Percentiles rank a stretch among this genome's conserved stretches.
Evolutionary conservation across 1,140 invertebrate species (phyloP).

Genomic region (Zaprionus inermis): DNA sequence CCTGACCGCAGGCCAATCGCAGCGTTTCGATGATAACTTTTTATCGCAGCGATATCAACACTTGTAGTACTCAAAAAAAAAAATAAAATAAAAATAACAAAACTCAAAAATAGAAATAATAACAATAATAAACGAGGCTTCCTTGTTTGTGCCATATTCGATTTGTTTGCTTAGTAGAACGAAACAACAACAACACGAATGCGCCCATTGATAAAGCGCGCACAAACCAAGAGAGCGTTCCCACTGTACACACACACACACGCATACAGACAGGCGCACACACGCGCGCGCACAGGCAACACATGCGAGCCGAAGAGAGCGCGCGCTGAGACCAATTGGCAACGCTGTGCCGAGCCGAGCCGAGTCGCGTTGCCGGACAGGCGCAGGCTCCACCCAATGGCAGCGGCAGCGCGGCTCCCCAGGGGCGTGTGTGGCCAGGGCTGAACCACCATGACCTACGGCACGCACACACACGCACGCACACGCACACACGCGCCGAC

Average conservation of each 20-base stretch:
- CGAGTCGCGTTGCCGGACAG: background rate
- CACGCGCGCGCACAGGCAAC: background rate
- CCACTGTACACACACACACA: background rate
- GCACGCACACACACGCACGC: slow-evolving; percentile 1
- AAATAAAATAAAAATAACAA: background rate
- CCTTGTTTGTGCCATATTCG: slow-evolving; percentile 12
- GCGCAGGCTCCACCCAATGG: slow-evolving; percentile 46
- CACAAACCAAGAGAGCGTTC: background rate
- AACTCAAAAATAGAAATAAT: slow-evolving; percentile 18
- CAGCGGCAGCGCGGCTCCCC: slow-evolving; percentile 20
- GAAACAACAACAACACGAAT: slow-evolving; percentile 12
- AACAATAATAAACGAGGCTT: slow-evolving; percentile 18
- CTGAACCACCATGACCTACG: slow-evolving; percentile 51
- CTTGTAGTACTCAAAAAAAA: no score
- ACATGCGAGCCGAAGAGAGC: slow-evolving; percentile 21
- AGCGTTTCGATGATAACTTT: slow-evolving; percentile 24
- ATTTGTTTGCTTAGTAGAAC: slow-evolving; percentile 43
- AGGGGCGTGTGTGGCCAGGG: background rate
- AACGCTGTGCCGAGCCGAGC: background rate
- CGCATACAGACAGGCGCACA: background rate
- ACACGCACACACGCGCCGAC: background rate
- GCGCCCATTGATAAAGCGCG: slow-evolving; percentile 7
- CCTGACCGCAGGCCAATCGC: slow-evolving; percentile 36
- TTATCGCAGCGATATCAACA: slow-evolving; percentile 20
- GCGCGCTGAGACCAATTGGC: slow-evolving; percentile 27